Conservation (phyloP, 1,140 invertebrate genomes). For the Heliothis subflexa region DNA sequence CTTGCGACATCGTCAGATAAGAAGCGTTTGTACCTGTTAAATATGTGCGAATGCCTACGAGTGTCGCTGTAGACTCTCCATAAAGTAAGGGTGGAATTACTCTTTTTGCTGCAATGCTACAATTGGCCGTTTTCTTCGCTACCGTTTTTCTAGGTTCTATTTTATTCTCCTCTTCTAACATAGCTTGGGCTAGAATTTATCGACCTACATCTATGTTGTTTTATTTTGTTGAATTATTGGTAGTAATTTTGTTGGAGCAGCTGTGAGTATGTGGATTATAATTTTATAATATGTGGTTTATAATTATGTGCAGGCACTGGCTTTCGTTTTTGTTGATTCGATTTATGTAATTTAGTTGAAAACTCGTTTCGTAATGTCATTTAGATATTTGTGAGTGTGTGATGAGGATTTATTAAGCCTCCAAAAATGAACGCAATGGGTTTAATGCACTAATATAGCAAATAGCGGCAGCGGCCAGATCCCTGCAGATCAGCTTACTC, state of each 20-base stretch:
- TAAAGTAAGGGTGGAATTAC: slow-evolving; percentile 11
- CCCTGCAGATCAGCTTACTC: slow-evolving; percentile 22
- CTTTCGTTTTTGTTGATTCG: no score
- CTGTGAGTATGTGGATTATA: no score
- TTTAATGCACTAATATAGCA: background rate
- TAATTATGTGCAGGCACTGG: no score
- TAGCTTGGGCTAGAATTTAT: background rate
- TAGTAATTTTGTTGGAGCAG: no score
- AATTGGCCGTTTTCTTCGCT: background rate
- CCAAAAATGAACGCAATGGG: no score
- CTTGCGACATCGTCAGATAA: slow-evolving; percentile 41
- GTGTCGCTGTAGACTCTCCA: background rate
- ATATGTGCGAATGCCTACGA: slow-evolving; percentile 23
- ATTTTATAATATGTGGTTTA: no score
- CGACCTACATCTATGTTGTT: no score
- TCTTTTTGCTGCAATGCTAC: slow-evolving; percentile 2
- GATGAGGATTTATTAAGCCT: no score
- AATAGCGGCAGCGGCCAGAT: background rate
- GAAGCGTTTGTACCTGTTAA: slow-evolving; percentile 34
- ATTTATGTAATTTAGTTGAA: no score
- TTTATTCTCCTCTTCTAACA: background rate
- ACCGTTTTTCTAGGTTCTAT: background rate
- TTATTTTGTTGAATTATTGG: no score
- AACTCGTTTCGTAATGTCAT: no score
- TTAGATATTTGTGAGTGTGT: no score